Evolutionary conservation across 2,113 vertebrate genomes (phyloP).

Genomic region (Myotis brandtii): DNA sequence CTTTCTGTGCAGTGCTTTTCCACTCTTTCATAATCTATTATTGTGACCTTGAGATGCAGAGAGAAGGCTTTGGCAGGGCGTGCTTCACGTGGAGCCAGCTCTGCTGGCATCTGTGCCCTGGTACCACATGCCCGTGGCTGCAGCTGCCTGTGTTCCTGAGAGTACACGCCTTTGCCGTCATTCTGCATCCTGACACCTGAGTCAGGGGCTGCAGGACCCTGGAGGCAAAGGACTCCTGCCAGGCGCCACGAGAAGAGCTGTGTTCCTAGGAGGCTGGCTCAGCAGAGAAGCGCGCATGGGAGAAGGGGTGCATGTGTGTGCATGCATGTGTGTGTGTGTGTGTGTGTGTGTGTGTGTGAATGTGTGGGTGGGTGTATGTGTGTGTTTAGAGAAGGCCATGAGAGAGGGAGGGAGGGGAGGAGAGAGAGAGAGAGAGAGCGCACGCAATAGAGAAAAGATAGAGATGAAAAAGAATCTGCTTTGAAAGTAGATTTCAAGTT

Average conservation of each 20-base stretch:
- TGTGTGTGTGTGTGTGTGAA: no score
- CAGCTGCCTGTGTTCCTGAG: background rate
- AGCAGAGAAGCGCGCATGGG: background rate
- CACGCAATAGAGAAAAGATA: background rate
- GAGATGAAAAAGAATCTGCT: background rate
- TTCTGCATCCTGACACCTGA: background rate
- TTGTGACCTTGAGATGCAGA: constrained; percentile 83
- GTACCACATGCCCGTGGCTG: background rate
- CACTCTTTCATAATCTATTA: constrained; percentile 83
- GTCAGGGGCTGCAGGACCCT: background rate
- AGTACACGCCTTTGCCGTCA: background rate
- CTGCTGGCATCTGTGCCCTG: background rate
- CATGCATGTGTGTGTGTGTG: no score
- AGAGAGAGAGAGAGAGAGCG: background rate
- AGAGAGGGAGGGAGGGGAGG: background rate
- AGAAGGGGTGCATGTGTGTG: background rate
- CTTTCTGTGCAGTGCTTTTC: constrained; percentile 82
- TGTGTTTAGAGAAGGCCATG: background rate
- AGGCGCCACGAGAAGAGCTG: fast-evolving
- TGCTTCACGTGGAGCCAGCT: constrained; percentile 70
- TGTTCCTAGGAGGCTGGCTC: background rate
- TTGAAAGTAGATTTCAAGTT: background rate
- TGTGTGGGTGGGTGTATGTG: background rate
- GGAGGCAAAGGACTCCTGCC: background rate
- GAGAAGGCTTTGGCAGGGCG: constrained; percentile 79